Conservation (phyloP, 2,113 vertebrate species). For the Perca fluviatilis region DNA sequence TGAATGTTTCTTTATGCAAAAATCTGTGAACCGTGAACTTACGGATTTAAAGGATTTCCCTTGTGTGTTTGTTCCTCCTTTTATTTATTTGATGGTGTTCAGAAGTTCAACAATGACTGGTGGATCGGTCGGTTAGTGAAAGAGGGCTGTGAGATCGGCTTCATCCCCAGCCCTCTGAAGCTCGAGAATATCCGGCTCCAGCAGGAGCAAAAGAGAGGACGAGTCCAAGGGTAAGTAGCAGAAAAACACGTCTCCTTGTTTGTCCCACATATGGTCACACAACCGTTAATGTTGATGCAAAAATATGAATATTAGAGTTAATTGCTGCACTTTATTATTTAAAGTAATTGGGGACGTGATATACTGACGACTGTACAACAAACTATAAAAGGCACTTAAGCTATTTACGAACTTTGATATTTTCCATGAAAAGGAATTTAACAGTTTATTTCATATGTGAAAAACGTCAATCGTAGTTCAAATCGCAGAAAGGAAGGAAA, state of each 20-base stretch:
- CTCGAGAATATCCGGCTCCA: constrained; percentile 97
- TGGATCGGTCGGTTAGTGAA: constrained; percentile 99
- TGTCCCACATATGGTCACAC: background rate
- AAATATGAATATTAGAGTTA: background rate
- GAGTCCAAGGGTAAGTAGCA: constrained; percentile 93
- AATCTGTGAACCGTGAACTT: background rate
- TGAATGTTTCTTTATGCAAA: too few species aligned
- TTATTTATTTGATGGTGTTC: background rate
- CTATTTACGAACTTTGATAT: background rate
- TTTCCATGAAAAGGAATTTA: background rate
- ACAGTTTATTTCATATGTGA: background rate
- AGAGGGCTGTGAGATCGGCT: constrained; percentile 99
- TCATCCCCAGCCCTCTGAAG: constrained; percentile 97
- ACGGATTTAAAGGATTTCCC: background rate
- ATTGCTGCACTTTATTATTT: background rate
- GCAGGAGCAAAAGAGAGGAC: constrained; percentile 96
- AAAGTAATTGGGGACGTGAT: background rate
- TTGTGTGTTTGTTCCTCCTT: background rate
- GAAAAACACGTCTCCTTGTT: background rate
- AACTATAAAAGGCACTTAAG: background rate
- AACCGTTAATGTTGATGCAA: background rate
- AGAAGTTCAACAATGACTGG: constrained; percentile 99
- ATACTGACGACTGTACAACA: background rate
- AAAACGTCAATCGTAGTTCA: background rate
- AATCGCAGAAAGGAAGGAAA: background rate